phyloP scores from a whole-genome alignment of 2,888 invertebrate species.

The Atrina japonica region DNA sequence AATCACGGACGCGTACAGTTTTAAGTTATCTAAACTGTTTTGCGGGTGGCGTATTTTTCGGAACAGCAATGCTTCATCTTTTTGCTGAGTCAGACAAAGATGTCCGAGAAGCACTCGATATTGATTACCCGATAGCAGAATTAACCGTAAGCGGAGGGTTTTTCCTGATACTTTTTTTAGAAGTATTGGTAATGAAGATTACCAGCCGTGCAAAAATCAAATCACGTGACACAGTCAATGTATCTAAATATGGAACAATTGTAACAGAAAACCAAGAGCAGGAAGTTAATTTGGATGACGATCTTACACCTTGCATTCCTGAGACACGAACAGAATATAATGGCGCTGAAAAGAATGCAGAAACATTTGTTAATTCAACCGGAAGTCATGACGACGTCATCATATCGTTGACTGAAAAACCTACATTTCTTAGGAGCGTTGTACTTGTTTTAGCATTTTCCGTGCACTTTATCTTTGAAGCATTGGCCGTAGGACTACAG shows the following conservation, averaged over 20 bases:
- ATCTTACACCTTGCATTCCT: neutral
- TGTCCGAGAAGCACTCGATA: neutral
- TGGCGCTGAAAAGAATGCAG: neutral
- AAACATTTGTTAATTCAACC: slow-evolving; percentile 4
- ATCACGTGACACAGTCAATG: neutral
- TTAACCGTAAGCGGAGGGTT: slow-evolving; percentile 25
- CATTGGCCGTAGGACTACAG: slow-evolving; percentile 83
- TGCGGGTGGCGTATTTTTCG: slow-evolving; percentile 80
- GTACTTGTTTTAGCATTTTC: slow-evolving; percentile 82
- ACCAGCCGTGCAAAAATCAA: neutral
- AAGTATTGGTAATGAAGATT: slow-evolving; percentile 11
- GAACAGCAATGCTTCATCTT: slow-evolving; percentile 78
- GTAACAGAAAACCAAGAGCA: too few relatives aligned
- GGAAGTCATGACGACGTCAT: slow-evolving; percentile 23
- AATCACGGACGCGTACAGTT: slow-evolving; percentile 29
- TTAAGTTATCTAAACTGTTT: slow-evolving; percentile 71
- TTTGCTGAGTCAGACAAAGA: slow-evolving; percentile 75
- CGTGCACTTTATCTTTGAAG: slow-evolving; percentile 84
- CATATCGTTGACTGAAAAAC: slow-evolving; percentile 1
- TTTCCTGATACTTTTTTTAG: slow-evolving; percentile 21
- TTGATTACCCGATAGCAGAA: too few relatives aligned
- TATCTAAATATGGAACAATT: neutral
- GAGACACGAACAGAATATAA: neutral
- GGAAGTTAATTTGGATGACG: too few relatives aligned
- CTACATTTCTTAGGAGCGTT: slow-evolving; percentile 68